Evolutionary conservation across 2,113 vertebrate genomes (phyloP), one percentile per base, ranked within the genome.

Genomic region (Syngnathus typhle): DNA sequence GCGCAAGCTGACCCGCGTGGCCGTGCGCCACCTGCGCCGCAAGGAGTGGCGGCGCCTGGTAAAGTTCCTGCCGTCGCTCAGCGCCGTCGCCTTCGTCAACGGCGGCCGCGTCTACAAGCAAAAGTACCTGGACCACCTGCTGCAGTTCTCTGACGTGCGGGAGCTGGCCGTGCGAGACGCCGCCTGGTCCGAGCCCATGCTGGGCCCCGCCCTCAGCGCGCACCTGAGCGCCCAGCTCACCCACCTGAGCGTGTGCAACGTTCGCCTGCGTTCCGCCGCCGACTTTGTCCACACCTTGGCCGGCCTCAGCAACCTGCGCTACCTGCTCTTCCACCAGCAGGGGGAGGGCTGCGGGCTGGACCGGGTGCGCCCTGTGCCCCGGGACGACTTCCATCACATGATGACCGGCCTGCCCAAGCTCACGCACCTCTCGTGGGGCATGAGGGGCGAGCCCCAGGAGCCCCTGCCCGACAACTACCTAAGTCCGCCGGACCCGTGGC

Each of bases 41-140:
- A 88, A 82, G 60, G 86, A 88, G 63, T 88, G 84, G 86, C 73
- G 82, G 11, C 72, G 86, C 65, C 81, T 88, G 15, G 71, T 86
- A 2, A 81, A 64, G 51, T 88, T 83, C 51, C 79, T 86, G 0
- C 86, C 86, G 2, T 46, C 72, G 0, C 79, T 88, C 56, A 83
- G 75, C 16, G 76, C 86, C 44, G 63, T 88, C 9, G 84, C 80
- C 1, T 84, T 86, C 39, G 76, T 81, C 54, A 79, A 83, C 60
- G 86, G 86, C 0, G 86, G 81, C 0, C 70, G 82, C 3, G 46
- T 74, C 16, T 88, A 88, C 65, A 77, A 80, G 58, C 63, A 79
- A 69, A 84, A 80, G 0, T 84, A 88, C 69, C 44, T 86, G 71
- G 79, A 84, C 2, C 74, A 77, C 15, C 69, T 88, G 39, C 4